Evolutionary conservation across 2,113 vertebrate species (phyloP), one percentile per base, ranked within the genome.

Genomic region (Bubo scandiacus): DNA sequence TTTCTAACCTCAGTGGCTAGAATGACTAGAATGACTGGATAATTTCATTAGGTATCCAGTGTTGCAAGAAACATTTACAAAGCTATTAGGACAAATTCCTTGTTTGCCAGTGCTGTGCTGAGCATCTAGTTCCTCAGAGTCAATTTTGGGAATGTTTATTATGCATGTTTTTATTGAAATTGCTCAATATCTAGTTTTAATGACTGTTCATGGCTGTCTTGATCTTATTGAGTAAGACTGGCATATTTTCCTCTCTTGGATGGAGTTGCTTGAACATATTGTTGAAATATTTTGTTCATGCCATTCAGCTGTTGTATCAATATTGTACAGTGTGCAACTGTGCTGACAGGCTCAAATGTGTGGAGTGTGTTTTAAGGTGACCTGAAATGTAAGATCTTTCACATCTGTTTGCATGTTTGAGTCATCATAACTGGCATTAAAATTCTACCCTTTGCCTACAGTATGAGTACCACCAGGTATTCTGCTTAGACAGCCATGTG

Each of bases 91-190:
- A 92, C 47, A 87, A 67, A 78, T 47, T 71, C 47, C 78, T 63
- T 84, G 36, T 73, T 81, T 45, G 84, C 29, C 43, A 63, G 25
- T 15, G 26, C 38, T 20, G 29, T 55, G 55, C 92, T 73, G 85
- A 96, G 91, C 79, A 81, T 79, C 55, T 40, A 91, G 67, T 96
- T 96, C 66, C 83, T 95, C 62, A 49, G 40, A n/a, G 92, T 92
- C 86, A 15, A 25, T 86, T 94, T 95, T 83, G 29, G 25, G 36
- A 80, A 45, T 18, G 62, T 12, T 38, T 34, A 86, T 25, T 40
- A 30, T 40, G 43, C 26, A 8, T 26, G 47, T 67, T 34, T 55
- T 19, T 70, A 36, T 82, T 95, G 95, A 62, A 84, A 34, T 59
- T 59, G 62, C 47, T 54, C 29, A 74, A 38, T 81, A 66, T 91